phyloP scores from a whole-genome alignment of 2,888 invertebrate genomes.

The Phaedon cochleariae region DNA sequence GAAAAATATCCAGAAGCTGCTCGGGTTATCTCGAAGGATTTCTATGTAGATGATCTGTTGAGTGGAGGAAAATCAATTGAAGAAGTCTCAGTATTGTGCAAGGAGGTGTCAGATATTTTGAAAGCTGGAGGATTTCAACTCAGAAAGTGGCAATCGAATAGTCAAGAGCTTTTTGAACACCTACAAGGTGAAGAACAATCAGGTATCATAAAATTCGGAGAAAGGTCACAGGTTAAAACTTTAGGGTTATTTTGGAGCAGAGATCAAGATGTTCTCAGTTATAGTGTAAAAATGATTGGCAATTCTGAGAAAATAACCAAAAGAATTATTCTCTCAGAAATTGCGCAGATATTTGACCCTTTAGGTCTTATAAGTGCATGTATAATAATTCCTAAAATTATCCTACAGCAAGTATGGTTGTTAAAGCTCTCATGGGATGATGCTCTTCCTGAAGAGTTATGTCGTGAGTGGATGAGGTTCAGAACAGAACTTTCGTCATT shows the following conservation, averaged over 20 bases:
- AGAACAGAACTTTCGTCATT: constrained; percentile 25
- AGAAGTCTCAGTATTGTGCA: no score
- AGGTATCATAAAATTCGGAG: no score
- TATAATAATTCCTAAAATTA: constrained; percentile 36
- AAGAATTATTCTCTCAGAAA: constrained; percentile 25
- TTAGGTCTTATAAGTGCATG: constrained; percentile 35
- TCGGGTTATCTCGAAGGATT: background rate
- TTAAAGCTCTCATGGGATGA: constrained; percentile 33
- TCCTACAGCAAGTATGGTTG: constrained; percentile 33
- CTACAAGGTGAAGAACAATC: no score
- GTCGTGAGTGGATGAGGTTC: constrained; percentile 27
- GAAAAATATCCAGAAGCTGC: background rate
- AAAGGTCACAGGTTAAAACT: constrained; percentile 13
- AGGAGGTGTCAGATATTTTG: no score
- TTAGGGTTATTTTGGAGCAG: constrained; percentile 32
- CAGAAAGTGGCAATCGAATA: no score
- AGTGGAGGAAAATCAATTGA: background rate
- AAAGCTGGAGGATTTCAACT: no score
- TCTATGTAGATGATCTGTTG: constrained; percentile 8
- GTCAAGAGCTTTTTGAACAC: no score
- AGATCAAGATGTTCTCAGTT: constrained; percentile 16
- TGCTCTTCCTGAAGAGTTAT: constrained; percentile 17
- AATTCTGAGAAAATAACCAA: constrained; percentile 22
- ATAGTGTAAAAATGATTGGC: constrained; percentile 4
- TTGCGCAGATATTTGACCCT: constrained; percentile 37